Conservation (phyloP, 2,888 invertebrate genomes). For the Prionchulus punctatus region DNA sequence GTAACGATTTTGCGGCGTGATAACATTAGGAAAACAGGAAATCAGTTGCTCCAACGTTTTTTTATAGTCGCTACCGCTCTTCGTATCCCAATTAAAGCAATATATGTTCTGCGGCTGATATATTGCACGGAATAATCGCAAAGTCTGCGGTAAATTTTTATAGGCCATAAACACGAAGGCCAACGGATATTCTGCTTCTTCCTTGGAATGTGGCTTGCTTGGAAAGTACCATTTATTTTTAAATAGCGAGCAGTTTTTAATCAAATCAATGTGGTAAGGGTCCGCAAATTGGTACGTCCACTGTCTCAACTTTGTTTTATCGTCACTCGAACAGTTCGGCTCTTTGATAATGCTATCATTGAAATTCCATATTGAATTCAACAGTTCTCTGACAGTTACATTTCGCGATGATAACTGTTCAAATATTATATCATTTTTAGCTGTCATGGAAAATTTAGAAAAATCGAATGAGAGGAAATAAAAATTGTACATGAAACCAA, state of each 20-base stretch:
- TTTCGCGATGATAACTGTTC: no score
- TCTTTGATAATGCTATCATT: no score
- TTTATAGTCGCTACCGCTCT: neutral
- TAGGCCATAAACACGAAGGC: slow-evolving; percentile 2
- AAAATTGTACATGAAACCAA: no score
- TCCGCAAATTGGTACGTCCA: no score
- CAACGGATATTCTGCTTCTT: neutral
- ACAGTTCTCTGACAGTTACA: no score
- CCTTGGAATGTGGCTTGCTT: neutral
- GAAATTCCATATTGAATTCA: no score
- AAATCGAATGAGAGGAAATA: no score
- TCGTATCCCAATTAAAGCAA: neutral
- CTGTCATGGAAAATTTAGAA: no score
- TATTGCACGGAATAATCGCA: slow-evolving; percentile 2
- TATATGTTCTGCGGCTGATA: slow-evolving; percentile 2
- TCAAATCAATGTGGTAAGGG: no score
- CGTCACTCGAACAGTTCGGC: no score
- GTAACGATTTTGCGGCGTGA: neutral
- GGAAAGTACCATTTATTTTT: neutral
- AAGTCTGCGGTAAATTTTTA: neutral
- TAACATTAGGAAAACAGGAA: slow-evolving; percentile 1
- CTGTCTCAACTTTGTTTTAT: no score
- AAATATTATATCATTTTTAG: no score
- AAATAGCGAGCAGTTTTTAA: neutral
- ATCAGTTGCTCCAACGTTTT: neutral